Conservation (phyloP, 2,113 vertebrate genomes). For the Carettochelys insculpta region DNA sequence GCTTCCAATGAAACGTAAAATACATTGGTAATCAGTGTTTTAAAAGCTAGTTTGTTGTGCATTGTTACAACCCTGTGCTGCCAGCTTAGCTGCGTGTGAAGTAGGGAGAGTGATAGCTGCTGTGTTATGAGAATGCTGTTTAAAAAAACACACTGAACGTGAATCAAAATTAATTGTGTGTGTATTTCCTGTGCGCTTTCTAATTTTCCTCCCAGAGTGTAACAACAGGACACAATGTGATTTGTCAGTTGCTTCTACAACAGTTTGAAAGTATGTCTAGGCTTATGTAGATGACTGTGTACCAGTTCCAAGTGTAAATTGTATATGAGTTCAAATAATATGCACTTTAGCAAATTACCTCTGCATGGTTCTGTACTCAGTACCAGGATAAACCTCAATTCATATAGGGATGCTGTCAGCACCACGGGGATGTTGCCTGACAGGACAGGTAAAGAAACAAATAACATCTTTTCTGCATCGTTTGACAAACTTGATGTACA, state of each 20-base stretch:
- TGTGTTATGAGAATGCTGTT: not conserved
- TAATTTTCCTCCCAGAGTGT: not conserved
- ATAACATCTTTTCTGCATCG: constrained; percentile 1
- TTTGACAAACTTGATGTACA: not conserved
- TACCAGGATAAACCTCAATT: not conserved
- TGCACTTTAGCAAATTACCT: not conserved
- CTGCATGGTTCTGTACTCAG: not conserved
- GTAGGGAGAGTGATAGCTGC: not conserved
- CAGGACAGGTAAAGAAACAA: not conserved
- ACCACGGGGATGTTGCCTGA: not conserved
- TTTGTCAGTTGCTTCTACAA: not conserved
- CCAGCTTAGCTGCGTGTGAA: not conserved
- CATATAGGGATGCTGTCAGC: not conserved
- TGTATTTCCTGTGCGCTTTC: not conserved
- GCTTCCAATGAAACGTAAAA: not conserved
- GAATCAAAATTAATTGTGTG: not conserved
- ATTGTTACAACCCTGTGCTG: not conserved
- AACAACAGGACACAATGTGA: not conserved
- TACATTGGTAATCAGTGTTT: not conserved
- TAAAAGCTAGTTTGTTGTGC: not conserved
- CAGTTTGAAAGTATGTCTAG: not conserved
- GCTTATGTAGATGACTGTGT: not conserved
- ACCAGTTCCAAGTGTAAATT: not conserved
- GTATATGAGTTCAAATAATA: not conserved
- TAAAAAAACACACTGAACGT: not conserved